Conservation (phyloP, 2,888 invertebrate genomes). For the Ryuthela nishihirai region DNA sequence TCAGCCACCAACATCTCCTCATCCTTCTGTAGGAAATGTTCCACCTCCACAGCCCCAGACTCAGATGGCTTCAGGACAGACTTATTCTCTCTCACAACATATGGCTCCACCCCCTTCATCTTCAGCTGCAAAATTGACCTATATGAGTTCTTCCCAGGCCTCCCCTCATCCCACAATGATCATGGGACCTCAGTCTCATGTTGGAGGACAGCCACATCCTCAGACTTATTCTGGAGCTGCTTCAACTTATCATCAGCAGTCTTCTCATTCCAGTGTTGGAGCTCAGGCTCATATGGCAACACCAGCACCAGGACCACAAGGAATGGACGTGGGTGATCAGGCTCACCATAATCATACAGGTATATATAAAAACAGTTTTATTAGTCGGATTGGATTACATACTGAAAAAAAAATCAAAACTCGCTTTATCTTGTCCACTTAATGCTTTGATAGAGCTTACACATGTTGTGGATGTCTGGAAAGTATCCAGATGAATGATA, state of each 20-base stretch:
- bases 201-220: not conserved
- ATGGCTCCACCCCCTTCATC: constrained; percentile 3
- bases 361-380: no score
- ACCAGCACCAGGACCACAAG: not conserved
- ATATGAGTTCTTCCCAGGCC: not conserved
- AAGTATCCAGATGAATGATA: no score
- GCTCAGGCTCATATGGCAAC: not conserved
- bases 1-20: constrained; percentile 12
- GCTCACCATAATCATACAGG: not conserved
- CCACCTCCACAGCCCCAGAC: constrained; percentile 15
- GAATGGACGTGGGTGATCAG: not conserved
- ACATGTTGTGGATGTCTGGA: no score
- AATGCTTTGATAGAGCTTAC: no score
- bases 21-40: constrained; percentile 10
- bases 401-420: no score
- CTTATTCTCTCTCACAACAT: not conserved
- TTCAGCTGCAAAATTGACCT: not conserved
- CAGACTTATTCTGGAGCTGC: not conserved
- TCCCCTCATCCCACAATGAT: not conserved
- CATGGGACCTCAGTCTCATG: not conserved
- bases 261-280: not conserved
- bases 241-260: not conserved
- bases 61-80: constrained; percentile 13
- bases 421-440: no score
- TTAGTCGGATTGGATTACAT: no score